Percentiles rank a stretch among this genome's conserved stretches.
Evolutionary conservation across 2,113 vertebrate genomes (phyloP).

Genomic region (Hemiprocne comata): DNA sequence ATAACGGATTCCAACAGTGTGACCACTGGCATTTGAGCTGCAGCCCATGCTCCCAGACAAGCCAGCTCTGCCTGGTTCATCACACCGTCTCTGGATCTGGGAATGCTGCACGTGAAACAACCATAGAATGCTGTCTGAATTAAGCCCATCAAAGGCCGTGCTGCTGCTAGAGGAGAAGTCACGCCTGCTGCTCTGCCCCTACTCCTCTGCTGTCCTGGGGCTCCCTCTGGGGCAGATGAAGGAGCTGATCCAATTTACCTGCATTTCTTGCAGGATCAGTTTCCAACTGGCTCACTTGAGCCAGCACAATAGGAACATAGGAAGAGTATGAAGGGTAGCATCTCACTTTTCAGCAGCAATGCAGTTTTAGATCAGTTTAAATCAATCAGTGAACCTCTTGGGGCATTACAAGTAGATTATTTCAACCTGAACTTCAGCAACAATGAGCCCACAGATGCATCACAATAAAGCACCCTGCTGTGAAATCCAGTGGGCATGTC

Average conservation of each 20-base stretch:
- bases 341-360: not conserved
- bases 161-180: not conserved
- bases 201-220: not conserved
- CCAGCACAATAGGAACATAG: not conserved
- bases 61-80: not conserved
- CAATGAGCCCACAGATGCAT: not conserved
- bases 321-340: not conserved
- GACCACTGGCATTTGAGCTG: not conserved
- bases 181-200: no score
- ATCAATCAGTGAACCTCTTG: not conserved
- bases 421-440: not conserved
- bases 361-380: not conserved
- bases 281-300: not conserved
- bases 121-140: not conserved
- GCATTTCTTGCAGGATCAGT: not conserved
- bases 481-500: not conserved
- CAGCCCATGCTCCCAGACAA: not conserved
- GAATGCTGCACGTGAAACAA: not conserved
- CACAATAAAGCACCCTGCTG: not conserved
- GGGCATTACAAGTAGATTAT: not conserved
- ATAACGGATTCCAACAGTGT: not conserved
- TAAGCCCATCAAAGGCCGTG: not conserved
- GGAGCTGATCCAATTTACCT: not conserved
- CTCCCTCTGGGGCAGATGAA: not conserved
- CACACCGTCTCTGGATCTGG: not conserved